phyloP scores from a whole-genome alignment of 2,113 vertebrate genomes.

The Perca fluviatilis region DNA sequence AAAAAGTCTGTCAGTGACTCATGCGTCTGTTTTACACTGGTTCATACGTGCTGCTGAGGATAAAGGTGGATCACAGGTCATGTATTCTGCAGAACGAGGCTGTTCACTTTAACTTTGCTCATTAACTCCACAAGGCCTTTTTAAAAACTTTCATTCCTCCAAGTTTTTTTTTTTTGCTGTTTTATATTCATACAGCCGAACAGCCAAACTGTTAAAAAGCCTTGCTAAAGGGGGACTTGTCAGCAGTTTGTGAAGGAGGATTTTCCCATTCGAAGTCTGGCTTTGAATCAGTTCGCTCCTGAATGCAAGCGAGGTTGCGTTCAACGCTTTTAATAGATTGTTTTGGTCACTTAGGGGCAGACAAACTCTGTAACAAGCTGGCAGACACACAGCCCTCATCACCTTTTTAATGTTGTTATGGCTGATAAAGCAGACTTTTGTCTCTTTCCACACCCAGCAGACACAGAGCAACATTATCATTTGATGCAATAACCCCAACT shows the following conservation, averaged over 20 bases:
- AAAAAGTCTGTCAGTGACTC: neutral
- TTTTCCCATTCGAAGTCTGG: neutral
- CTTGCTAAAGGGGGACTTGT: neutral
- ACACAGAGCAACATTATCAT: neutral
- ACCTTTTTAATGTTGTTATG: neutral
- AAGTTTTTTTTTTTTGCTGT: neutral
- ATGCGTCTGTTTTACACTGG: neutral
- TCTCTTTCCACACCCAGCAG: neutral
- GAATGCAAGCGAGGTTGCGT: neutral
- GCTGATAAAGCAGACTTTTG: neutral
- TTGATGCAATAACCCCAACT: neutral
- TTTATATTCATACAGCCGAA: neutral
- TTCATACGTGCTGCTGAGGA: neutral
- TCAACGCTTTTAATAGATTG: neutral
- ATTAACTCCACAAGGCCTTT: neutral
- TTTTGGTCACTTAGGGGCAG: neutral
- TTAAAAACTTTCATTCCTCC: neutral
- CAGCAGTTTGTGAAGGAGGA: neutral
- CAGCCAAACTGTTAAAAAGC: neutral
- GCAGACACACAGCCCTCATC: neutral
- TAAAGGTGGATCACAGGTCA: slow-evolving; percentile 3
- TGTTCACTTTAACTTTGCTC: neutral
- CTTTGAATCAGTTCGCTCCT: neutral
- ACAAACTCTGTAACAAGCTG: neutral
- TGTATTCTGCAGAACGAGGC: neutral